These are phyloP conservation scores for Platygyra sinensis DNA, from an alignment of 64 coral and sea anemone genomes.

Conservation along the genomic window DNA sequence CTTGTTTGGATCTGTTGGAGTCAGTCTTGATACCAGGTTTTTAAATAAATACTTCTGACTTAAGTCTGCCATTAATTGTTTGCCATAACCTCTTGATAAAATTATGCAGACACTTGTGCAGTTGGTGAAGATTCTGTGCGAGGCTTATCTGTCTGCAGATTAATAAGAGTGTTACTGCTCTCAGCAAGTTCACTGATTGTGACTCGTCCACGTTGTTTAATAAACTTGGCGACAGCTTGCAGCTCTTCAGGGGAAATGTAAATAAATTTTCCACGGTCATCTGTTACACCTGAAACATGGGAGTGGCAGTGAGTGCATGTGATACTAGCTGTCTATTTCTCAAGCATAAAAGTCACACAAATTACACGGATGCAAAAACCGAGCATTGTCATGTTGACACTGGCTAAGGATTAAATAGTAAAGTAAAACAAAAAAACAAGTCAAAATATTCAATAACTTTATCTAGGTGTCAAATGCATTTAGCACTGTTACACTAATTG, in stretches of 20 bases:
- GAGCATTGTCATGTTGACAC: too few species aligned
- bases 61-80: not conserved
- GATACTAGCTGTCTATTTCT: too few species aligned
- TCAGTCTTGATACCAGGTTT: not conserved
- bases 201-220: constrained; percentile 92
- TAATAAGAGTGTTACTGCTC: constrained; percentile 94
- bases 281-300: constrained; percentile 70
- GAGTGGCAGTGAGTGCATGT: not conserved
- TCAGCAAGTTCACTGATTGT: constrained; percentile 94
- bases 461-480: too few species aligned
- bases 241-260: constrained; percentile 95
- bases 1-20: too few species aligned
- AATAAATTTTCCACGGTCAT: constrained; percentile 98
- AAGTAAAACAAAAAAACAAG: too few species aligned
- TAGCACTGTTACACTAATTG: too few species aligned
- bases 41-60: not conserved
- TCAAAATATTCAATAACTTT: too few species aligned
- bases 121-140: constrained; percentile 30
- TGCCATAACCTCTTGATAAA: not conserved
- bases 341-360: too few species aligned
- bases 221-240: constrained; percentile 92
- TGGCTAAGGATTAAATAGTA: too few species aligned
- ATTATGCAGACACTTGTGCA: constrained; percentile 24
- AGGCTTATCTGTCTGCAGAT: constrained; percentile 68
- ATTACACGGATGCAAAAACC: too few species aligned